Evolutionary conservation across 1,140 invertebrate species (phyloP).

Genomic region (Drosophila littoralis): DNA sequence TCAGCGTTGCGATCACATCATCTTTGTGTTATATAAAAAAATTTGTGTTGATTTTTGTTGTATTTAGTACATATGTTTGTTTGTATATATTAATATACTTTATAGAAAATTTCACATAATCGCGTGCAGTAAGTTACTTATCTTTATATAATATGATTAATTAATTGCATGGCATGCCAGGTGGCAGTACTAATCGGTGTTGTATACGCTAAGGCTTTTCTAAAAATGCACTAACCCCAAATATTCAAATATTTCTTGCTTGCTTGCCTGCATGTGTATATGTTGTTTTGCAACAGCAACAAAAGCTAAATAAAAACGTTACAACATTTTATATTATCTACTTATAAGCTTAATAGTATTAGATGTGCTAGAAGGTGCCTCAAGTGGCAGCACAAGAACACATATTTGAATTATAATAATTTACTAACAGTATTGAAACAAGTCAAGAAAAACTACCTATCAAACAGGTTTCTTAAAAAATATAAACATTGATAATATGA

Average conservation of each 20-base stretch:
- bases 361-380: constrained; percentile 32
- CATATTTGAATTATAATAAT: constrained; percentile 23
- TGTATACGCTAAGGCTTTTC: constrained; percentile 16
- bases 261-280: constrained; percentile 77
- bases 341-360: constrained; percentile 47
- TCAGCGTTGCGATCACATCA: constrained; percentile 45
- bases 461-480: constrained; percentile 44
- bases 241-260: constrained; percentile 39
- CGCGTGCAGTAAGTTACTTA: constrained; percentile 58
- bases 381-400: constrained; percentile 23
- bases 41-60: constrained; percentile 71
- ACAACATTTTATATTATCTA: constrained; percentile 34
- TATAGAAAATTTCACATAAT: constrained; percentile 13
- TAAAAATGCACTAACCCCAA: constrained; percentile 58
- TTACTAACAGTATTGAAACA: constrained; percentile 75
- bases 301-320: constrained; percentile 33
- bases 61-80: constrained; percentile 68
- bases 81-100: constrained; percentile 36
- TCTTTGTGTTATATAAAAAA: constrained; percentile 25
- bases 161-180: constrained; percentile 38
- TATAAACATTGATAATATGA: constrained; percentile 57
- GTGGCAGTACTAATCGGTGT: constrained; percentile 51
- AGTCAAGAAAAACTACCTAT: constrained; percentile 44
- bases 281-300: constrained; percentile 56
- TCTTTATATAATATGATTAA: constrained; percentile 7